A percentile compares a stretch with the other conserved stretches of the same genome.
Evolutionary conservation across 2,888 invertebrate genomes (phyloP).

Genomic region (Cheilosia pagana): DNA sequence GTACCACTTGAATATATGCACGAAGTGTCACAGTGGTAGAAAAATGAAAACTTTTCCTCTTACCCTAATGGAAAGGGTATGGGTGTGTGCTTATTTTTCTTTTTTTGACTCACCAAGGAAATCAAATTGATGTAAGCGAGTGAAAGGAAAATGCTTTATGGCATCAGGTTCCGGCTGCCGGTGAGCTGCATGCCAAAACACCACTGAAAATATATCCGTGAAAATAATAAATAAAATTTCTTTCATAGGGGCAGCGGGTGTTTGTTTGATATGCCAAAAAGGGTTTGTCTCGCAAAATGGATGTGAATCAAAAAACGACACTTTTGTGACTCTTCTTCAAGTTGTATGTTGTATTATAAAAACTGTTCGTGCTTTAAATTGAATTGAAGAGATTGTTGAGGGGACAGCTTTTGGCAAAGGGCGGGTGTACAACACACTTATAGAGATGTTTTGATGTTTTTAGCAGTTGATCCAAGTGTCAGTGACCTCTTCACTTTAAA

Average conservation of each 20-base stretch:
- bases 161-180: background rate
- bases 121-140: conserved; percentile 19
- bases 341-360: too few species aligned
- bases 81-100: background rate
- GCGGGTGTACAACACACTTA: too few species aligned
- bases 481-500: too few species aligned
- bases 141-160: background rate
- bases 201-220: background rate
- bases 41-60: background rate
- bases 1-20: background rate
- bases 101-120: conserved; percentile 3
- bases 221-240: background rate
- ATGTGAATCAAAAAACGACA: too few species aligned
- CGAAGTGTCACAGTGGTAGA: background rate
- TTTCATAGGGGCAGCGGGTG: background rate
- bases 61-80: background rate
- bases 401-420: too few species aligned
- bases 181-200: background rate
- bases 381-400: too few species aligned
- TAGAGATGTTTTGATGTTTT: too few species aligned
- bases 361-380: too few species aligned
- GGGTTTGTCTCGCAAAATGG: background rate
- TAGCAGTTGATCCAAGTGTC: too few species aligned
- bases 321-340: too few species aligned
- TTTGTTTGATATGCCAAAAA: conserved; percentile 4